These are phyloP conservation scores for Lasioglossum baleicum DNA, from an alignment of 1,140 invertebrate genomes.

Conservation along the genomic window DNA sequence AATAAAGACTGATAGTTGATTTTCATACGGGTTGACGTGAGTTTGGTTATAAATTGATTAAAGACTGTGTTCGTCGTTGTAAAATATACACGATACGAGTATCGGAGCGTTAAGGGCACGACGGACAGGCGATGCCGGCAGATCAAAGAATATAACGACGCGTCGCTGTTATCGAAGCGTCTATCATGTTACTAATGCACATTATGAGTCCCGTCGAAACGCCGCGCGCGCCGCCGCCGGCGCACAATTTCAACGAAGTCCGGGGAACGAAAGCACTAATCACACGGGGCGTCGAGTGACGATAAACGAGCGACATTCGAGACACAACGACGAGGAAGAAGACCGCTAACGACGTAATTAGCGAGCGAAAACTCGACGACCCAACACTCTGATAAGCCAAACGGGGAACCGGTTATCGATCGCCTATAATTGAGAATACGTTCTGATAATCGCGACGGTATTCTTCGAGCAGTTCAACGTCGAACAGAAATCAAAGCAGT, in stretches of 20 bases:
- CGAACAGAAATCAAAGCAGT: neutral
- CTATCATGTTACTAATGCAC: conserved; percentile 3
- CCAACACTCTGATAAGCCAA: neutral
- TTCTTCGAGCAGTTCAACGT: neutral
- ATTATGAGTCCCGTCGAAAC: conserved; percentile 9
- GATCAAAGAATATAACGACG: neutral
- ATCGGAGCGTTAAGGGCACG: no score
- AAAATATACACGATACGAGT: no score
- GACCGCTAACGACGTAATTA: conserved; percentile 39
- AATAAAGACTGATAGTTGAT: no score
- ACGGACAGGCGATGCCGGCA: no score
- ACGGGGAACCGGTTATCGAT: neutral
- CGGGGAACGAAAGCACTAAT: conserved; percentile 30
- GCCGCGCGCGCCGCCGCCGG: neutral
- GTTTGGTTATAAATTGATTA: no score
- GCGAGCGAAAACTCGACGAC: conserved; percentile 19
- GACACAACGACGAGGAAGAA: conserved; percentile 27
- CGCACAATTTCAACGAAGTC: conserved; percentile 8
- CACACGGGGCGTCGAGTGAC: conserved; percentile 27
- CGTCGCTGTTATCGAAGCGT: neutral
- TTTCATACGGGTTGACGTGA: no score
- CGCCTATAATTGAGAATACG: neutral
- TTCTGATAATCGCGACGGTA: neutral
- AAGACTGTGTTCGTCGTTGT: no score
- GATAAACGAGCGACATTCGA: conserved; percentile 47